A percentile compares a stretch with the other conserved stretches of the same genome.
phyloP scores from a whole-genome alignment of 2,113 vertebrate genomes.

The Dendropsophus ebraccatus region DNA sequence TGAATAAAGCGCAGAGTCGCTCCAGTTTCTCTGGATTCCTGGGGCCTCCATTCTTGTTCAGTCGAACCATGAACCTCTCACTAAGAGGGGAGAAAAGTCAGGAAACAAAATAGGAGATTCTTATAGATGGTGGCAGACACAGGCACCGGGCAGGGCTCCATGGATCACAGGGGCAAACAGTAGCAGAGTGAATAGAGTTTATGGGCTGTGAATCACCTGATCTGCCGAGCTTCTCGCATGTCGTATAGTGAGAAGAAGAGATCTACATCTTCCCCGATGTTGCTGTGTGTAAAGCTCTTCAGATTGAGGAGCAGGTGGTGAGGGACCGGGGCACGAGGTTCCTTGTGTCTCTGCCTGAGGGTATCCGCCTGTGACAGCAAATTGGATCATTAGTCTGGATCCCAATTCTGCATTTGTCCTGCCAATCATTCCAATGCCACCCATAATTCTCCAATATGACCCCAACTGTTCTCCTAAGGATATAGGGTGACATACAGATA shows the following conservation, averaged over 20 bases:
- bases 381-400: conserved; percentile 34
- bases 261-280: conserved; percentile 94
- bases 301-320: conserved; percentile 96
- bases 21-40: conserved; percentile 96
- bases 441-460: neutral
- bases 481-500: no score
- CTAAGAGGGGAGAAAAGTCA: conserved; percentile 70
- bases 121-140: no score
- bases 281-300: conserved; percentile 98
- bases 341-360: conserved; percentile 86
- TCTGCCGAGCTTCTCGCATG: conserved; percentile 91
- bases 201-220: conserved; percentile 80
- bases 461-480: neutral
- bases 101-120: no score
- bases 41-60: conserved; percentile 96
- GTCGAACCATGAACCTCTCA: conserved; percentile 94
- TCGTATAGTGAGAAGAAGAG: conserved; percentile 94
- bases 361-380: conserved; percentile 80
- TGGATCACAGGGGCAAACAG: neutral
- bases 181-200: no score
- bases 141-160: neutral
- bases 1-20: conserved; percentile 93
- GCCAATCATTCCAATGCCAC: neutral
- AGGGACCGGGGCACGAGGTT: conserved; percentile 86
- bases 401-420: neutral